Evolutionary conservation across 2,113 vertebrate species (phyloP), one percentile per base, ranked within the genome.

Genomic region (Corvus cornix): DNA sequence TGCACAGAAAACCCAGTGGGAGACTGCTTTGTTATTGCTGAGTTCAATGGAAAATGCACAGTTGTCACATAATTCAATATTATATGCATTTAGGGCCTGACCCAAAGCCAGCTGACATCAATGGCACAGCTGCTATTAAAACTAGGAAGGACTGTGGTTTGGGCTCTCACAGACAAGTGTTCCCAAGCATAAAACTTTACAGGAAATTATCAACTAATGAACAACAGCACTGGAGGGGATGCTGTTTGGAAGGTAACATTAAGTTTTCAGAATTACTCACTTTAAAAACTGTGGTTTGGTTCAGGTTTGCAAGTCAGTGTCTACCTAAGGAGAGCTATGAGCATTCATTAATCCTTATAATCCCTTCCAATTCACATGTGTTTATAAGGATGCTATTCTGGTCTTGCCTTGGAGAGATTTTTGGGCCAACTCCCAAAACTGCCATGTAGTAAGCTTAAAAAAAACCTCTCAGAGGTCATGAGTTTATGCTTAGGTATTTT

Each of bases 381-480:
- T 83, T 95, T 95, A 73, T 77, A 82, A 85, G 35, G 87, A 87
- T 94, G 66, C 64, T 94, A 87, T 94, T 95, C 84, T 95, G 51
- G 67, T 93, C 62, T 87, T 77, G 75, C 69, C 84, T 72, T 24
- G 21, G 83, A 49, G 85, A 87, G 44, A 84, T 81, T 89, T 93
- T 92, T 81, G 53, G 80, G 37, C 64, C 16, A 21, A 39, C 83
- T 94, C 92, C 86, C 92, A 90, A 76, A 93, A 91, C 27, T 87
- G 70, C 46, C 91, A 74, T 2, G 10, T 44, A 76, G 82, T 64
- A 70, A 95, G 86, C 56, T 93, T 67, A 24, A 77, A 92, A 91
- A 91, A 88, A 44, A 7, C 11, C 37, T 81, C 56, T 89, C n/a
- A 19, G 53, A 92, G 90, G 90, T 96, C 90, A 87, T 33, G 68